Evolutionary conservation across 2,113 vertebrate species (phyloP), one percentile per base, ranked within the genome.

Genomic region (Zingel zingel): DNA sequence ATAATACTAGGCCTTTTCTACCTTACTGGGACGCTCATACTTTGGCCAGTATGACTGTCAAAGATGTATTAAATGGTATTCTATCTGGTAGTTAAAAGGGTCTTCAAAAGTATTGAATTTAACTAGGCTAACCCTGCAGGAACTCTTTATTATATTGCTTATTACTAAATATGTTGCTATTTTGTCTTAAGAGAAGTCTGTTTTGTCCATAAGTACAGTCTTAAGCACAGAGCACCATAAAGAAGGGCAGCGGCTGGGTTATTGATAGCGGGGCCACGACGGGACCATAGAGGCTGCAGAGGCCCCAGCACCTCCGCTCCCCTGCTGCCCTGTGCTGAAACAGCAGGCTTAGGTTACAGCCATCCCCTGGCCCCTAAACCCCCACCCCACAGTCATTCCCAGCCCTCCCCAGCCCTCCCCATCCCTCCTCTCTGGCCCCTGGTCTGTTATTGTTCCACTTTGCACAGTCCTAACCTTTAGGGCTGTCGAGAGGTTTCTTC

Each of bases 381-480:
- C 81, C 58, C 43, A 4, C 53, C 76, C 84, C 72, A 36, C 82
- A 84, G 83, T 73, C 74, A 71, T 30, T 77, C 95, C 89, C 78
- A 48, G 25, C 64, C 59, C 18, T 2, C 62, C 95, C 89, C 78
- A 48, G 25, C 64, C 59, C 18, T 2, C 62, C 58, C 58, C 64
- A 87, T 61, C 86, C 86, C 82, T 81, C 48, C 67, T 74, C 81
- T 89, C 88, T 84, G 92, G 88, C 93, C 92, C 83, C 70, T 95
- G 82, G 88, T 93, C 94, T 96, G 92, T 96, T 97, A 96, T 97
- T 96, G 94, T 97, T 97, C 94, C 95, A 96, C 96, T 96, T 97
- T 97, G 95, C 96, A 94, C 93, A 95, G 93, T 89, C 90, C 91
- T 96, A 95, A 97, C 97, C 97, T 94, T 84, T 84, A 88, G 85